Conservation (phyloP, 23 tunicate species). For the Styela clava region DNA sequence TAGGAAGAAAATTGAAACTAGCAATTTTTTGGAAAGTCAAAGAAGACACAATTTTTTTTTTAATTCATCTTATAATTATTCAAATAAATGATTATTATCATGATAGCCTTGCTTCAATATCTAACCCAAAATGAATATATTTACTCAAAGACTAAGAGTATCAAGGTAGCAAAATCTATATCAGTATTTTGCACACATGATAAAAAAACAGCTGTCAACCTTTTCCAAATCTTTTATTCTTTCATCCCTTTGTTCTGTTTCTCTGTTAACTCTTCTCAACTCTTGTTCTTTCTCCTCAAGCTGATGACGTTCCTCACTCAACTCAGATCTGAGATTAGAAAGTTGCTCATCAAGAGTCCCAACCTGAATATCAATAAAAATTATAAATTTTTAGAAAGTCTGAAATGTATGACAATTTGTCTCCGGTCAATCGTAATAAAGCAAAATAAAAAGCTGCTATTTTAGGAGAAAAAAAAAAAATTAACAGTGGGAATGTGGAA, state of each 20-base stretch:
- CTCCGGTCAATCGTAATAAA: background rate
- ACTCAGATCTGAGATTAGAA: conserved; percentile 31
- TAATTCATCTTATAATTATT: no score
- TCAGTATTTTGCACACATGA: no score
- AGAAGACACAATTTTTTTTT: no score
- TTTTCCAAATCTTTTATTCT: conserved; percentile 44
- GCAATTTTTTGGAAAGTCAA: background rate
- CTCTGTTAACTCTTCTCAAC: conserved; percentile 24
- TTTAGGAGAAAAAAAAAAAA: no score
- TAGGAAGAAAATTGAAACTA: background rate
- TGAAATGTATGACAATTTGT: background rate
- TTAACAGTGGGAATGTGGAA: no score
- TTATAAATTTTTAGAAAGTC: background rate
- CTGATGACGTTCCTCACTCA: conserved; percentile 35
- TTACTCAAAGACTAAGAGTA: no score
- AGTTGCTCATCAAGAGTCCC: conserved; percentile 54
- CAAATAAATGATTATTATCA: no score
- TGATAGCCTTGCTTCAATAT: no score
- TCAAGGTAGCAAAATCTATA: no score
- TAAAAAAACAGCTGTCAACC: conserved; percentile 21
- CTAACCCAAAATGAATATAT: no score
- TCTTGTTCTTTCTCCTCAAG: conserved; percentile 44
- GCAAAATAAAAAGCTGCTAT: no score
- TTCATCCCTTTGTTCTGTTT: conserved; percentile 31
- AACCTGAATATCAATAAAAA: conserved; percentile 21